These are phyloP conservation scores for Meloidogyne floridensis DNA, from an alignment of 1,140 invertebrate species.

Conservation along the genomic window DNA sequence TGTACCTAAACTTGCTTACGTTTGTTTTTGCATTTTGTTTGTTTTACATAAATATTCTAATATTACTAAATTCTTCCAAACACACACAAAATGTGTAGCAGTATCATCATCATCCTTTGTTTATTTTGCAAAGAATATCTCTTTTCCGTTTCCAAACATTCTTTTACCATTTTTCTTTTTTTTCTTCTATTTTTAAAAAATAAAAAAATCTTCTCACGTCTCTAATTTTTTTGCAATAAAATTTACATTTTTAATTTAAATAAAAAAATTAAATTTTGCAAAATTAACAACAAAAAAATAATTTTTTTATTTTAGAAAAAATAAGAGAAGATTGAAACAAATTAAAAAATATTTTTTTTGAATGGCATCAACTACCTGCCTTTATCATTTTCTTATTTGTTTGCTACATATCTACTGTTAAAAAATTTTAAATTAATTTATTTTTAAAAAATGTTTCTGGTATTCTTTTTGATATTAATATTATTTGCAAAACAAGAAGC, in stretches of 20 bases:
- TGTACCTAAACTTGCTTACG: not conserved
- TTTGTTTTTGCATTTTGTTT: not conserved
- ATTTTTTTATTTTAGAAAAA: too few species aligned
- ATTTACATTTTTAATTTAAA: not conserved
- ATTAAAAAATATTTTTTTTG: not conserved
- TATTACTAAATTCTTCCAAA: not conserved
- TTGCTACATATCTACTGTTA: not conserved
- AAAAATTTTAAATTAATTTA: not conserved
- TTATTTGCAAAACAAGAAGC: not conserved
- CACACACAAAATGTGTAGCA: not conserved
- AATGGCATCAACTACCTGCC: not conserved
- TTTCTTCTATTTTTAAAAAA: not conserved
- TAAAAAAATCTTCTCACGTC: not conserved
- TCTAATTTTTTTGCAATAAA: not conserved
- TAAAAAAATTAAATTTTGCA: too few species aligned
- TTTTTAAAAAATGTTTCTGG: not conserved
- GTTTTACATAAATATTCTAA: not conserved
- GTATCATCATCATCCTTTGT: not conserved
- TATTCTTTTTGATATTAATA: not conserved
- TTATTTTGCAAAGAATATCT: not conserved
- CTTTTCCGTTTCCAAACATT: not conserved
- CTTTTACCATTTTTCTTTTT: not conserved
- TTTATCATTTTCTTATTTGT: not conserved
- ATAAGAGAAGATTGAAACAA: too few species aligned
- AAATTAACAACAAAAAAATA: too few species aligned